Percentiles rank a stretch among this genome's conserved stretches.
Conservation (phyloP, 2,888 invertebrate genomes). For the Acanthosepion lycidas region DNA sequence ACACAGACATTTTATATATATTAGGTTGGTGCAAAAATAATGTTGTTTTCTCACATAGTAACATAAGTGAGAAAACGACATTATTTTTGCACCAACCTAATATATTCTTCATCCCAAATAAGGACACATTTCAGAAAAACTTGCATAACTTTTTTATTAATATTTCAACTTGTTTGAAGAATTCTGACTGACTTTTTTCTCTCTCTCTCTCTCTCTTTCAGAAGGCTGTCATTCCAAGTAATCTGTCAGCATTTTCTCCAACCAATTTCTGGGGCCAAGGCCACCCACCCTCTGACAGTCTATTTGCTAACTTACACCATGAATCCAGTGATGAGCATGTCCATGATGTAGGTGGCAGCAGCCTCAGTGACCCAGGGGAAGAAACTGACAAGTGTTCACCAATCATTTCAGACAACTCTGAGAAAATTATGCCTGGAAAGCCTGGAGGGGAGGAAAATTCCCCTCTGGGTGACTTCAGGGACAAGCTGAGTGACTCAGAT, state of each 20-base stretch:
- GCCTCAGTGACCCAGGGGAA: constrained; percentile 44
- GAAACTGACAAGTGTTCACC: constrained; percentile 22
- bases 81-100: no score
- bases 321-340: constrained; percentile 48
- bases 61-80: no score
- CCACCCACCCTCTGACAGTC: background rate
- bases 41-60: no score
- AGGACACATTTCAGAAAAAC: background rate
- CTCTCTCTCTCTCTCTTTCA: background rate
- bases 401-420: background rate
- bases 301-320: constrained; percentile 35
- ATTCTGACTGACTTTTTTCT: background rate
- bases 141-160: background rate
- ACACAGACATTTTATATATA: no score
- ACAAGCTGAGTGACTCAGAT: background rate
- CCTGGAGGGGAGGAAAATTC: background rate
- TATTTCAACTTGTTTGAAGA: background rate
- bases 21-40: no score
- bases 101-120: no score
- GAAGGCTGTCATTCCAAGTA: background rate
- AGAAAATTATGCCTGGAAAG: constrained; percentile 46
- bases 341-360: constrained; percentile 48
- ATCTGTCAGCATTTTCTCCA: constrained; percentile 42
- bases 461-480: background rate
- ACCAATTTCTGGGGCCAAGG: constrained; percentile 38